phyloP scores from a whole-genome alignment of 2,797 vertebrate species.

The Meriones psammophilus region DNA sequence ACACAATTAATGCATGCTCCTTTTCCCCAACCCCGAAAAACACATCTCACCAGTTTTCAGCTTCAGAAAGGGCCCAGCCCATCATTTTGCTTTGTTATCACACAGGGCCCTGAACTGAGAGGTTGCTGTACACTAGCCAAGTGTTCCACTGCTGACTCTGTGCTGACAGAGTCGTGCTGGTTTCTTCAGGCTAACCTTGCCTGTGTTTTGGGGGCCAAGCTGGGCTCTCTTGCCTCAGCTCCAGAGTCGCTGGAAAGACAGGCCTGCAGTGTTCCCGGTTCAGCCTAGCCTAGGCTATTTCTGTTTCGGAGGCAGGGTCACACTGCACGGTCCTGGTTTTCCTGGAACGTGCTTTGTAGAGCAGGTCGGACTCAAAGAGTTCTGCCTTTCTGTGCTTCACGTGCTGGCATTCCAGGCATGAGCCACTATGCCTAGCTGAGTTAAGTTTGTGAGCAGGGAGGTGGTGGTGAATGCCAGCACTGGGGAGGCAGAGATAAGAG shows the following conservation, averaged over 20 bases:
- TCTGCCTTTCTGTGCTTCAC: neutral
- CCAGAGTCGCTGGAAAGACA: neutral
- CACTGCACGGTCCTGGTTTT: neutral
- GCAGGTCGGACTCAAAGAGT: neutral
- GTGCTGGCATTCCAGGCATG: neutral
- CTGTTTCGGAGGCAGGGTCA: neutral
- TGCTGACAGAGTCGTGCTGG: neutral
- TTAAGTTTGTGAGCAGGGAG: neutral
- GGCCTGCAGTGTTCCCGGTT: neutral
- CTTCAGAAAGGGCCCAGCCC: slow-evolving; percentile 63
- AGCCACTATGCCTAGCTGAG: neutral
- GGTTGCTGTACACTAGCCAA: neutral
- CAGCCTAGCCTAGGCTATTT: slow-evolving; percentile 68
- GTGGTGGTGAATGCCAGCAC: neutral
- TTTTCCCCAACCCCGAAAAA: neutral
- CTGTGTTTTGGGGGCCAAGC: neutral
- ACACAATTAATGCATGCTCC: slow-evolving; percentile 73
- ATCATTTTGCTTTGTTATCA: neutral
- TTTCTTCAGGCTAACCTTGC: neutral
- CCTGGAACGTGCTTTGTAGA: neutral
- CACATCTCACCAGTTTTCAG: slow-evolving; percentile 66
- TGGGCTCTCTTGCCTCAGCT: neutral
- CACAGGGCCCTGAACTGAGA: neutral
- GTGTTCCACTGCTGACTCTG: too few relatives aligned
- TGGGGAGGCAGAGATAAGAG: neutral